These are phyloP conservation scores for Phortica variegata DNA, from an alignment of 1,140 invertebrate species.

Conservation along the genomic window DNA sequence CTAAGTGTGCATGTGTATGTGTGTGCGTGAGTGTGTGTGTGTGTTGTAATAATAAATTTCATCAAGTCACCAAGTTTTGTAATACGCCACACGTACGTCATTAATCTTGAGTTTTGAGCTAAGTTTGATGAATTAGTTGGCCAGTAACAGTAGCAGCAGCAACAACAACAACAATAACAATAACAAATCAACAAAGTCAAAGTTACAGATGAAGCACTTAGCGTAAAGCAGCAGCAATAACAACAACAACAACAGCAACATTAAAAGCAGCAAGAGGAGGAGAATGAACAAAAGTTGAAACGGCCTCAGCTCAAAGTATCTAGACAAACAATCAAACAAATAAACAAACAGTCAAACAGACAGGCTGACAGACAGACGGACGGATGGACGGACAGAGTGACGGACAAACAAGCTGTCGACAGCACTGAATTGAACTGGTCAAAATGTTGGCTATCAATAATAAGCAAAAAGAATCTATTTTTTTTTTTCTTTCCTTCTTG, in stretches of 20 bases:
- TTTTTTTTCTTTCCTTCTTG: constrained; percentile 16
- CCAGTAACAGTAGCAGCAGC: no score
- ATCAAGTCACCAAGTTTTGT: constrained; percentile 52
- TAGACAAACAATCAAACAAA: constrained; percentile 25
- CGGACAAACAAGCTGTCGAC: constrained; percentile 43
- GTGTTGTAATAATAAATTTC: constrained; percentile 46
- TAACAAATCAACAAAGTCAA: no score
- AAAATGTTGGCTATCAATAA: constrained; percentile 50
- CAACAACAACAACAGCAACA: no score
- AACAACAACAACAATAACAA: no score
- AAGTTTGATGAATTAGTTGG: constrained; percentile 53
- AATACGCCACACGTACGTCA: constrained; percentile 53
- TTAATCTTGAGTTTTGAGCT: constrained; percentile 53
- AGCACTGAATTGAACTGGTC: constrained; percentile 21
- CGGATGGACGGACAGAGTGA: constrained; percentile 11
- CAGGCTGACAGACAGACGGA: not conserved
- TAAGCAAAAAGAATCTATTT: constrained; percentile 15
- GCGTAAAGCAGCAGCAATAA: no score
- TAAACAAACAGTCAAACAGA: constrained; percentile 6
- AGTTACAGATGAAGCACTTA: no score
- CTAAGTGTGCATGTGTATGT: no score
- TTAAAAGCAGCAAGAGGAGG: constrained; percentile 12
- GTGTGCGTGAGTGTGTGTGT: no score
- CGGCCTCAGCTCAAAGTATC: no score
- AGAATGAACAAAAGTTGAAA: no score